These are phyloP conservation scores for Oscheius sp. DNA, from an alignment of 2,888 invertebrate genomes.

Conservation along the genomic window DNA sequence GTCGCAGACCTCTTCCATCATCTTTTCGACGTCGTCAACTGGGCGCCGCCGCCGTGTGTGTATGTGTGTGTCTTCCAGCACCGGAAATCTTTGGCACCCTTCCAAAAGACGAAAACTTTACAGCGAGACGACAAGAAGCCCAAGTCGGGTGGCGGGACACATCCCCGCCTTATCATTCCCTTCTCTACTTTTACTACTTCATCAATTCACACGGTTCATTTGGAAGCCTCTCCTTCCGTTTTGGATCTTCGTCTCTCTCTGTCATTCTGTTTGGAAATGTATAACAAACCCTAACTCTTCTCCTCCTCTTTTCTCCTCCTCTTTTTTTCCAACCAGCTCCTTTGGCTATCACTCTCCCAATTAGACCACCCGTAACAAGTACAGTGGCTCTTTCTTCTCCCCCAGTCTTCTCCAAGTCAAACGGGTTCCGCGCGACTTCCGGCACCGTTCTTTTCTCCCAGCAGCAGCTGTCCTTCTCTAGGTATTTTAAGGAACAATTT, in stretches of 20 bases:
- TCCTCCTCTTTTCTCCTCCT: not conserved
- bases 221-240: too few relatives aligned
- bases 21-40: too few relatives aligned
- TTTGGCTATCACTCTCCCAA: not conserved
- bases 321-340: not conserved
- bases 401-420: constrained; percentile 14
- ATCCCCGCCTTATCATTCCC: not conserved
- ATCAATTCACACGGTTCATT: not conserved
- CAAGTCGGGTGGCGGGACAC: constrained; percentile 5
- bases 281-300: not conserved
- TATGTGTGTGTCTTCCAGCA: not conserved
- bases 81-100: constrained; percentile 19
- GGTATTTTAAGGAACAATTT: constrained; percentile 2
- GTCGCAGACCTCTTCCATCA: too few relatives aligned
- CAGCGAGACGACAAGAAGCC: constrained; percentile 1
- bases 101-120: constrained; percentile 27
- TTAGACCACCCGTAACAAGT: constrained; percentile 15
- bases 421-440: constrained; percentile 26
- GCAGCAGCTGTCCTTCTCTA: constrained; percentile 14
- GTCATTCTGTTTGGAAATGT: too few relatives aligned
- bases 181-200: not conserved
- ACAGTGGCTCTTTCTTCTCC: constrained; percentile 18
- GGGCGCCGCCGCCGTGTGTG: too few relatives aligned
- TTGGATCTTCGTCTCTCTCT: too few relatives aligned
- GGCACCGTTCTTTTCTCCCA: not conserved